Evolutionary conservation across 1,140 invertebrate genomes (phyloP), one percentile per base, ranked within the genome.

Genomic region (Thaumatotibia leucotreta): DNA sequence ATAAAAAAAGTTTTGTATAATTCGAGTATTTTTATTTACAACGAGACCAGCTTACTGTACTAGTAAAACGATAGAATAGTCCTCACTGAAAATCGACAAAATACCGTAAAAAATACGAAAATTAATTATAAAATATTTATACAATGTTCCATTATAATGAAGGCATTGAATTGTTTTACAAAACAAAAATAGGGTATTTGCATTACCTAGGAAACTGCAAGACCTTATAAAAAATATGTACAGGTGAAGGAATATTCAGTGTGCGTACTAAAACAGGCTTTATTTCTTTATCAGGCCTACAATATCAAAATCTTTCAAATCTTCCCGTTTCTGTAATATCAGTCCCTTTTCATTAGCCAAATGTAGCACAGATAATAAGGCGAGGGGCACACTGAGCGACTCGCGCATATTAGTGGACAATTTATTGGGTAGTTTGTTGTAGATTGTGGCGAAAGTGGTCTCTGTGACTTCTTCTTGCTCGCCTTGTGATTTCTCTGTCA

Each of bases 311-410:
- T 92, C 91, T 54, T 88, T 87, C 0, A 86, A 67, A 27, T 88
- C 80, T 2, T 83, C 80, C n/a, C 66, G 76, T 69, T 88, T 90
- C 63, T 91, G 77, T 31, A 92, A 66, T 22, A 85, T 73, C 0
- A 92, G 73, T 23, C 89, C 88, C 69, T 95, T 95, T 84, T 97
- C 96, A 85, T 97, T 97, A 9, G 95, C 95, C 64, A 97, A 85
- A 92, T 97, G 96, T 1, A 97, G 86, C 5, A 97, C 84, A 4
- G 95, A 95, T 14, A 96, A 93, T 88, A 97, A 95, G 0, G 95
- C 94, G 29, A 97, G 91, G 0, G 95, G 94, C 58, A 94, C 93
- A 79, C 95, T 96, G 50, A 97, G 88, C 68, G 95, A 94, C 67
- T 94, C 93, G n/a, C 91, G 86, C 91, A 94, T 95, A 62, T 91